These are phyloP conservation scores for Acleris cristana DNA, from an alignment of 2,888 invertebrate species.

Conservation along the genomic window DNA sequence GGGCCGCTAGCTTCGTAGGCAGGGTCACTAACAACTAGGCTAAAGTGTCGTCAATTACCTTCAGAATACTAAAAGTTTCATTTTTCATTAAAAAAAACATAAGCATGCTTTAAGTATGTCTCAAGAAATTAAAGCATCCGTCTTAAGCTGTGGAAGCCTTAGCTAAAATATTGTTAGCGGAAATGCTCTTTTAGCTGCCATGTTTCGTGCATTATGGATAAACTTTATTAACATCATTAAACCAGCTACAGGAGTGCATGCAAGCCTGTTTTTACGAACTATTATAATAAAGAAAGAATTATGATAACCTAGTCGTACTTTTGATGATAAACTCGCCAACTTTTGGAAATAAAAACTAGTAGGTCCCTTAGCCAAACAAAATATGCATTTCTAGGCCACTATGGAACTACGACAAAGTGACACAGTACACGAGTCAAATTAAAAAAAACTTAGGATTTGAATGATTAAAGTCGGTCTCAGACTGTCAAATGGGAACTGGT, in stretches of 20 bases:
- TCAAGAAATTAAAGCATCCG: background rate
- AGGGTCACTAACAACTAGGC: too few relatives aligned
- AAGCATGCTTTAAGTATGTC: background rate
- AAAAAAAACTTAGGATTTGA: too few relatives aligned
- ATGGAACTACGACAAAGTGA: background rate
- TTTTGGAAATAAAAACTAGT: too few relatives aligned
- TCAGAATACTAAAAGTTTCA: too few relatives aligned
- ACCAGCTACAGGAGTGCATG: constrained; percentile 8
- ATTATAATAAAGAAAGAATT: constrained; percentile 24
- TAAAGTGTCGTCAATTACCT: too few relatives aligned
- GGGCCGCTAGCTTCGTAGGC: too few relatives aligned
- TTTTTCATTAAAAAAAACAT: too few relatives aligned
- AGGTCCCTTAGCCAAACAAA: too few relatives aligned
- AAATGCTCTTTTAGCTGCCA: constrained; percentile 6
- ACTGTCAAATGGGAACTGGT: too few relatives aligned
- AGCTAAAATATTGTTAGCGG: background rate
- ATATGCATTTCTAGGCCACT: too few relatives aligned
- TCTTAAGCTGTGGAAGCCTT: background rate
- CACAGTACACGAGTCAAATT: too few relatives aligned
- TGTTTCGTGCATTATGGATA: constrained; percentile 28
- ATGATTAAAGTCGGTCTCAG: too few relatives aligned
- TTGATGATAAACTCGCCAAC: background rate
- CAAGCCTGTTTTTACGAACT: constrained; percentile 9
- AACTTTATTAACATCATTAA: constrained; percentile 31
- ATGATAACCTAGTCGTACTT: constrained; percentile 1